Percentiles rank a stretch among this genome's conserved stretches.
These are phyloP conservation scores for Tholera decimalis DNA, from an alignment of 2,888 invertebrate genomes.

Conservation along the genomic window DNA sequence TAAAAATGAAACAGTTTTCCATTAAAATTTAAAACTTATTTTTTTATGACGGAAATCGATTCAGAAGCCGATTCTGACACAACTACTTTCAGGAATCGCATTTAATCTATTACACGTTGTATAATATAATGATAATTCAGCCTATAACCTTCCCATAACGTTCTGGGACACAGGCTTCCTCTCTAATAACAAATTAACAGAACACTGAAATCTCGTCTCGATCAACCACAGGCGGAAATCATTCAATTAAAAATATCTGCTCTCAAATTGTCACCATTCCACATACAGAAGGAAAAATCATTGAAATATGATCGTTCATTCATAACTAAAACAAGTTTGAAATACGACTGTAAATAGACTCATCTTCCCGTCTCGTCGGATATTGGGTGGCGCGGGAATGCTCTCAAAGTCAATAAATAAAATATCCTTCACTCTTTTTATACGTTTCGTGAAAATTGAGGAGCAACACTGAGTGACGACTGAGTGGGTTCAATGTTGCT, in stretches of 20 bases:
- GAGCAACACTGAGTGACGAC: conserved; percentile 20
- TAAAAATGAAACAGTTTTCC: too few relatives aligned
- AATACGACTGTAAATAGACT: conserved; percentile 53
- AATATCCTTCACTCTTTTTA: conserved; percentile 51
- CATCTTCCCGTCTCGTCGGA: conserved; percentile 50
- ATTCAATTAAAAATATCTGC: neutral
- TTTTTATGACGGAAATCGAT: too few relatives aligned
- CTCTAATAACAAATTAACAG: too few relatives aligned
- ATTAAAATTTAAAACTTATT: too few relatives aligned
- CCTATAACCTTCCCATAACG: too few relatives aligned
- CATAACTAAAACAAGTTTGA: conserved; percentile 47
- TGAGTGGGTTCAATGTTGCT: conserved; percentile 35
- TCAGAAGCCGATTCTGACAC: too few relatives aligned
- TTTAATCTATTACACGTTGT: too few relatives aligned
- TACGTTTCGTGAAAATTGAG: conserved; percentile 56
- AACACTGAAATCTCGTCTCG: neutral
- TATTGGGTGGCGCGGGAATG: conserved; percentile 56
- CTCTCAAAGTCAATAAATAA: conserved; percentile 59
- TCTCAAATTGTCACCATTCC: conserved; percentile 6
- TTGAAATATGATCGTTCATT: conserved; percentile 48
- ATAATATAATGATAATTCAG: too few relatives aligned
- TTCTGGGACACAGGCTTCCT: too few relatives aligned
- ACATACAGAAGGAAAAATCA: conserved; percentile 29
- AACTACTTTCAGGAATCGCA: too few relatives aligned
- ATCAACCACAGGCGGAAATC: neutral